Base-by-base conservation (phyloP, 1,140 invertebrate species). In the Temnothorax longispinosus region DNA sequence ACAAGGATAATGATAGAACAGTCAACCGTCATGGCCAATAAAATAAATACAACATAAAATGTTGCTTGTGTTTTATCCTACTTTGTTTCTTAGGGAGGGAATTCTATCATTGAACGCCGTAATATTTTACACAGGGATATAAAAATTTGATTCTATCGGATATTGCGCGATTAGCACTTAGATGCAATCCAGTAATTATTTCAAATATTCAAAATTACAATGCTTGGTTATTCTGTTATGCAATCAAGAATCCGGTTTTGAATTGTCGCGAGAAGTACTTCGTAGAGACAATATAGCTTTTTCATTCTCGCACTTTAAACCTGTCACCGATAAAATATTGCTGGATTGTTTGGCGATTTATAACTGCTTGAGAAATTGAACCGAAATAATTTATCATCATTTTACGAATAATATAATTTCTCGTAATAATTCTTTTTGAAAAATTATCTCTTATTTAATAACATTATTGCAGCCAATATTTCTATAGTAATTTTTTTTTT, bases 1-100 rank as follows among this genome's bases (percentile, higher is more conserved):
- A 47, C 69, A 44, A 81, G 62, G 50, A 76, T 75, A 86, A 88
- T 32, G 21, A 54, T 78, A 56, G 44, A 56, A 64, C 13, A 18
- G 2, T 50, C 13, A 50, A 44, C 10, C 11, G 38, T 38, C 18
- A 41, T 76, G 87, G 60, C 78, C 21, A 38, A 56, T 52, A 64
- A 77, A 87, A 60, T 75, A 65, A 52, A 58, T 77, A 21, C 6
- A 8, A 47, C 41, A 64, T 64, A 21, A 60, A 44, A 74, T 47
- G 21, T 58, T 44, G 8, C 3, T 69, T 13, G 10, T 3, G 15
- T 1, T 38, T 65, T 35, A n/a, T 58, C 1, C 11, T 11, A 47
- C 4, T 56, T 72, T 56, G n/a, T 8, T 71, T 44, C 18, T 27
- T 44, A 3, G 27, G 0, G 21, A 8, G 11, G 10, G n/a, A 41